phyloP scores from a whole-genome alignment of 2,113 vertebrate species.

The Mustela lutreola region DNA sequence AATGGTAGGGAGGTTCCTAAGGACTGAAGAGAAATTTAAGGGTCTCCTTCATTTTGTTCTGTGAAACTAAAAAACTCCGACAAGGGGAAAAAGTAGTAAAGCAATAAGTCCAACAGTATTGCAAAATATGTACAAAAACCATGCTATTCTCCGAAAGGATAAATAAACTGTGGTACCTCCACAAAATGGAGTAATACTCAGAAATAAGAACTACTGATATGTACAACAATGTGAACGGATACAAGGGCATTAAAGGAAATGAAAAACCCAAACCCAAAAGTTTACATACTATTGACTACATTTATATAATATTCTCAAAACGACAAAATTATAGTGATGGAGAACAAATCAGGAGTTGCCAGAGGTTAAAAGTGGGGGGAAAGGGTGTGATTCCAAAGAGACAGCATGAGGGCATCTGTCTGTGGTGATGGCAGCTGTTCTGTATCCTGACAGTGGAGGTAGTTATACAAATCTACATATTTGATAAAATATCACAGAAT shows the following conservation, averaged over 20 bases:
- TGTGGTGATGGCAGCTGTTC: neutral
- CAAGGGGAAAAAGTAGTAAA: neutral
- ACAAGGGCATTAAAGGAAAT: slow-evolving; percentile 9
- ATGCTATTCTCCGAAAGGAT: neutral
- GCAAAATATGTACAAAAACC: neutral
- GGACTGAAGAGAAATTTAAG: neutral
- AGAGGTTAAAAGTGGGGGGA: neutral
- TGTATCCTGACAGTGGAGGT: neutral
- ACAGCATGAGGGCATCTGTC: neutral
- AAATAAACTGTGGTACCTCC: neutral
- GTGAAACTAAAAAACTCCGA: neutral
- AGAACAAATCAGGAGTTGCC: slow-evolving; percentile 6
- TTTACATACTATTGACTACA: slow-evolving; percentile 11
- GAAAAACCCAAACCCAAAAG: neutral
- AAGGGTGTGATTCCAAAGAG: neutral
- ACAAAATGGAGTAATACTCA: neutral
- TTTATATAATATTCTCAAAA: slow-evolving; percentile 51
- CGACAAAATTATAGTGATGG: neutral
- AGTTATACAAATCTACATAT: neutral
- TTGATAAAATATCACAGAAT: neutral
- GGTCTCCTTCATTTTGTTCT: neutral
- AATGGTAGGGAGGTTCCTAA: neutral
- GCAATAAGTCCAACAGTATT: neutral
- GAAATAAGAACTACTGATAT: neutral
- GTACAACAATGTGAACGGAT: neutral